phyloP scores from a whole-genome alignment of 2,797 vertebrate species.

The Sebastolobus altivelis region DNA sequence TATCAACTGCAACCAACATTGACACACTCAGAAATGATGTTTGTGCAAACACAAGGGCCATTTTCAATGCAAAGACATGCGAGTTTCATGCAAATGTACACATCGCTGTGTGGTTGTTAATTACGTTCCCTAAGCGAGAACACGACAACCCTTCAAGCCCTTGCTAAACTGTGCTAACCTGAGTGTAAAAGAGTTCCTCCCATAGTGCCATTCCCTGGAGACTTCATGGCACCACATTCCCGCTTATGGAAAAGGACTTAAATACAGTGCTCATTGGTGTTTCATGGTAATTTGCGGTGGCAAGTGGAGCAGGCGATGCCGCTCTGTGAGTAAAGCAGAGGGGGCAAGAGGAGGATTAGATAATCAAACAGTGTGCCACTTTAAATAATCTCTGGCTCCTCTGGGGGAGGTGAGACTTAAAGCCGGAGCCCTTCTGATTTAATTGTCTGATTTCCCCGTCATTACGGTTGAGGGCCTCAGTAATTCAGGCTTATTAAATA shows the following conservation, averaged over 20 bases:
- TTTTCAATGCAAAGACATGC: slow-evolving; percentile 8
- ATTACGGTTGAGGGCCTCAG: slow-evolving; percentile 88
- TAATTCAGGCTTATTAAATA: slow-evolving; percentile 90
- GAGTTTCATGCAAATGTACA: slow-evolving; percentile 30
- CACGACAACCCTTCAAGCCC: slow-evolving; percentile 14
- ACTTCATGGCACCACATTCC: slow-evolving; percentile 55
- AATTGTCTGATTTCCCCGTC: slow-evolving; percentile 89
- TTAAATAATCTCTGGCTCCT: slow-evolving; percentile 87
- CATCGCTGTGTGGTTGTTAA: slow-evolving; percentile 31
- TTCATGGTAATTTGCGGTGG: slow-evolving; percentile 83
- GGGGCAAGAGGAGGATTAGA: slow-evolving; percentile 85
- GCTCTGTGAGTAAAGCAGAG: slow-evolving; percentile 81
- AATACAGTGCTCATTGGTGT: slow-evolving; percentile 76
- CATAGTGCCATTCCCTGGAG: slow-evolving; percentile 53
- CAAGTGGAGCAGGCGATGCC: slow-evolving; percentile 77
- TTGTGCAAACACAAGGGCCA: neutral
- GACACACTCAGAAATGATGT: slow-evolving; percentile 8
- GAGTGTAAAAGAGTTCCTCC: slow-evolving; percentile 58
- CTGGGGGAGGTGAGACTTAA: slow-evolving; percentile 85
- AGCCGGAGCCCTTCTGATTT: slow-evolving; percentile 85
- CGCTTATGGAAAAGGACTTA: slow-evolving; percentile 66
- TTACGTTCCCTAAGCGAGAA: slow-evolving; percentile 46
- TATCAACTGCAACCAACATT: neutral
- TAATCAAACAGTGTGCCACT: slow-evolving; percentile 88
- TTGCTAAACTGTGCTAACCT: slow-evolving; percentile 55